Evolutionary conservation across 1,140 invertebrate genomes (phyloP), one percentile per base, ranked within the genome.

Genomic region (Diorhabda carinulata): DNA sequence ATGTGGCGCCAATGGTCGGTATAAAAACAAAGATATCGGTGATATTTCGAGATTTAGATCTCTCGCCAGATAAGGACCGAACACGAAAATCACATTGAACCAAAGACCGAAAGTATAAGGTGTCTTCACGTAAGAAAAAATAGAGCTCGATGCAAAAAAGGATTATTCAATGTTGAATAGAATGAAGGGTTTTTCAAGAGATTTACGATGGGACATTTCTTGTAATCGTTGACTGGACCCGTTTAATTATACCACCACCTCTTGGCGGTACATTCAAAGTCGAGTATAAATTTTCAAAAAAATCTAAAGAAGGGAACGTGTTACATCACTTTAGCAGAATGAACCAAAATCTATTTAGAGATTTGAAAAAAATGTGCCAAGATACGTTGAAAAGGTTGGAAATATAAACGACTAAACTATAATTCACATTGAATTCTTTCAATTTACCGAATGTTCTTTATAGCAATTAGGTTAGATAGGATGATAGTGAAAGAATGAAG

Each of bases 211-310:
- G 76, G 68, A 70, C 73, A 72, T 67, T 72, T 70, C 69, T 70
- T 76, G 72, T 78, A 78, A 79, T 79, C 77, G 78, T 77, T 79
- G 78, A 77, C 77, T 73, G 69, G 77, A 74, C 74, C 77, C 73
- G 68, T 70, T 74, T 79, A 79, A 79, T 79, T 79, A 78, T 76
- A 77, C 77, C 78, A 78, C 72, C 78, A 79, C 76, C 65, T 67
- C n/a, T 52, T 9, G 65, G 42, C 78, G 78, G 78, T 72, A 78
- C 76, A 77, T 70, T 76, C 76, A 79, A 79, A 79, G 75, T 70
- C 60, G 6, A 25, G 47, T 52, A 52, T 52, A 52, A 52, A 52
- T 52, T 25, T 25, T 25, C 25, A 25, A 25, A 25, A 25, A 25
- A 25, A 25, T 25, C 25, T 25, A 25, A 25, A 25, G 25, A 25